Conservation (phyloP, 2,113 vertebrate genomes). For the Seriola aureovittata region DNA sequence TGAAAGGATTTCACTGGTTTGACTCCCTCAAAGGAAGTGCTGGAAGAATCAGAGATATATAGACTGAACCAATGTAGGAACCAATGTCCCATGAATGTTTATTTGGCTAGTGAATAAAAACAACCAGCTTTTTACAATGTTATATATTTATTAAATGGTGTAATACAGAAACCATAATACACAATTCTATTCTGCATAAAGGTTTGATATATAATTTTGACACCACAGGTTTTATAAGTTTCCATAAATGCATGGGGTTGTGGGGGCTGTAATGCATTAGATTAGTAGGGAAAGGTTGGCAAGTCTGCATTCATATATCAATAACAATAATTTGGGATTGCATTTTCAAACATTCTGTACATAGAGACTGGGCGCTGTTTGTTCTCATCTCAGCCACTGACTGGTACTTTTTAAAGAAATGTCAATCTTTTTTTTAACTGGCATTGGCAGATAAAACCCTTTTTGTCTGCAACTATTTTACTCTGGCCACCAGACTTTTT, state of each 20-base stretch:
- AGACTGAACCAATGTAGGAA: neutral
- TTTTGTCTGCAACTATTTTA: neutral
- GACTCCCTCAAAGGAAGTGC: conserved; percentile 38
- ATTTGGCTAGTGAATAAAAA: neutral
- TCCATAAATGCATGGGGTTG: no score
- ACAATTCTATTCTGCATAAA: neutral
- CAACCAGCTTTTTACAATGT: neutral
- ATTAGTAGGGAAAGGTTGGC: neutral
- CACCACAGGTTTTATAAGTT: neutral
- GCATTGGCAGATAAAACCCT: neutral
- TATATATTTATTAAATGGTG: neutral
- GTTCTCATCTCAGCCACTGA: conserved; percentile 13
- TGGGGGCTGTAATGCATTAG: neutral
- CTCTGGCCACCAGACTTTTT: neutral
- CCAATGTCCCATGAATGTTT: neutral
- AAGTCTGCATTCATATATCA: conserved; percentile 2
- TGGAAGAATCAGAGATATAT: conserved; percentile 30
- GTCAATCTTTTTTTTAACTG: neutral
- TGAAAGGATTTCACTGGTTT: conserved; percentile 56
- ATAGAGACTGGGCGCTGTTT: neutral
- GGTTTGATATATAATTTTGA: neutral
- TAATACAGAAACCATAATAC: neutral
- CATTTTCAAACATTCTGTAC: conserved; percentile 5
- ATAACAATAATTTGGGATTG: conserved; percentile 3
- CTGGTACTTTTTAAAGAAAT: neutral